phyloP scores from a whole-genome alignment of 2,113 vertebrate genomes.

The Chloropsis cyanopogon region DNA sequence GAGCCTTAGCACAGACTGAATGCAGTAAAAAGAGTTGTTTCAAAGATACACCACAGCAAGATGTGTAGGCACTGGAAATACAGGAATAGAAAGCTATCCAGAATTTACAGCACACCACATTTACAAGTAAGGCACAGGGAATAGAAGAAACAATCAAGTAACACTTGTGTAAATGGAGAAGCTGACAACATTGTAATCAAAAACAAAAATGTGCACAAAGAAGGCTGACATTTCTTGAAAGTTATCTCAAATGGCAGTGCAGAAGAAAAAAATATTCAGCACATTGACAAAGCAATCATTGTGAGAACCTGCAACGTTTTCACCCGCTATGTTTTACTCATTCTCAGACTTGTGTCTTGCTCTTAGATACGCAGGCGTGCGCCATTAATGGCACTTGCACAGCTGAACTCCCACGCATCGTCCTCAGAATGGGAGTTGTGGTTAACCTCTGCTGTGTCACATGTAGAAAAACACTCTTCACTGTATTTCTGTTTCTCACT shows the following conservation, averaged over 20 bases:
- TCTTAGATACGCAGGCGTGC: not conserved
- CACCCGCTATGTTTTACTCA: not conserved
- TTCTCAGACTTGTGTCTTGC: not conserved
- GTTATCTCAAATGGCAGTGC: not conserved
- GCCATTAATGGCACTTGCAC: conserved; percentile 22
- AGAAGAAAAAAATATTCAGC: not conserved
- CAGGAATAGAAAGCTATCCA: not conserved
- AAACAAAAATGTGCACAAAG: not conserved
- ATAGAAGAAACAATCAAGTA: not conserved
- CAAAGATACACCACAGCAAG: not conserved
- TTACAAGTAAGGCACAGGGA: not conserved
- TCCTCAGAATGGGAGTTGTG: not conserved
- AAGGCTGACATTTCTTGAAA: not conserved
- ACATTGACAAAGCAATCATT: not conserved
- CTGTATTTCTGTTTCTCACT: not conserved
- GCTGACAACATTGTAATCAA: not conserved
- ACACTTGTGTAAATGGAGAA: not conserved
- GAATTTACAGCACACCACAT: not conserved
- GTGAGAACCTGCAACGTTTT: not conserved
- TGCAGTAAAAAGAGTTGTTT: not conserved
- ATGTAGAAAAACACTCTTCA: not conserved
- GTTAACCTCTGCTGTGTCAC: not conserved
- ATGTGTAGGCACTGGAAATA: not conserved
- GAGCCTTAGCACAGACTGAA: not conserved
- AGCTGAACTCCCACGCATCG: not conserved